Conservation (phyloP, 2,888 invertebrate species). For the Neria commutata region DNA sequence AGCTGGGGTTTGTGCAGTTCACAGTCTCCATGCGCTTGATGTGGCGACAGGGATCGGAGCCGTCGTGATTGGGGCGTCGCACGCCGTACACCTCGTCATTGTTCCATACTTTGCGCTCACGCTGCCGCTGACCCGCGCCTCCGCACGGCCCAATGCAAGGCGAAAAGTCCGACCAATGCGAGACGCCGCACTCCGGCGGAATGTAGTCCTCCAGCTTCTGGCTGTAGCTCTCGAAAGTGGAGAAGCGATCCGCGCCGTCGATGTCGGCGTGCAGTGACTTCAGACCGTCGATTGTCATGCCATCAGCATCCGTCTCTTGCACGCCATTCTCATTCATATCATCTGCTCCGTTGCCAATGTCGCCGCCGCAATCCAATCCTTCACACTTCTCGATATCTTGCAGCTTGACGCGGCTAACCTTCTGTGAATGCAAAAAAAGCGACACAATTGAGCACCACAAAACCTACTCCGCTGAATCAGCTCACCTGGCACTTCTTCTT, state of each 20-base stretch:
- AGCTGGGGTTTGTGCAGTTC: constrained; percentile 52
- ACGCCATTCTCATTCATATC: constrained; percentile 20
- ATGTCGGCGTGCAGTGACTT: constrained; percentile 37
- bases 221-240: constrained; percentile 50
- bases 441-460: too few relatives aligned
- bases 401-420: constrained; percentile 58
- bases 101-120: constrained; percentile 61
- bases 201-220: constrained; percentile 52
- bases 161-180: constrained; percentile 81
- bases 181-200: constrained; percentile 67
- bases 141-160: constrained; percentile 82
- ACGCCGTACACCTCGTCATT: constrained; percentile 54
- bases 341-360: constrained; percentile 39
- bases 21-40: constrained; percentile 54
- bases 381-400: constrained; percentile 64
- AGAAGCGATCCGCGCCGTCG: constrained; percentile 34
- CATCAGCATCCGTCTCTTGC: constrained; percentile 35
- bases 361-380: constrained; percentile 56
- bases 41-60: constrained; percentile 53
- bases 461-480: not conserved
- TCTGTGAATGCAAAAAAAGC: constrained; percentile 31
- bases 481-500: constrained; percentile 69
- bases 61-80: constrained; percentile 40
- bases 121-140: constrained; percentile 68
- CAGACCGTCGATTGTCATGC: constrained; percentile 32